phyloP scores from a whole-genome alignment of 2,113 vertebrate species.

The Grallaria varia region DNA sequence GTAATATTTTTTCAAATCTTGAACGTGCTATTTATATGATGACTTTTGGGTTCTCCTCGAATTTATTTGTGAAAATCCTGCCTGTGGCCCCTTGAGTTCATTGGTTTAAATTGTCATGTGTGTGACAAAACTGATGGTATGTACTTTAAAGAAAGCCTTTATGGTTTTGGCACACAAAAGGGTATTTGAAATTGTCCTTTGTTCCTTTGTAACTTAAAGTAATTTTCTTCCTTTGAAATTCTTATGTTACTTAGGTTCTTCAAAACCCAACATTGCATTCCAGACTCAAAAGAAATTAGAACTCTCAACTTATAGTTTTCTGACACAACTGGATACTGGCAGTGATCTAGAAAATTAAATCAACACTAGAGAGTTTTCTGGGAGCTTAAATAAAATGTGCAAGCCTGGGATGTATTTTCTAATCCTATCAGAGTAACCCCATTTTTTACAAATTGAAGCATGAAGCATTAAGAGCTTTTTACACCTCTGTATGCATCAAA shows the following conservation, averaged over 20 bases:
- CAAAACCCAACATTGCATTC: not conserved
- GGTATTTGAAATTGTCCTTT: not conserved
- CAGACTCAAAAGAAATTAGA: slow-evolving; percentile 12
- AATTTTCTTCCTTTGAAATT: not conserved
- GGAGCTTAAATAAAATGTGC: slow-evolving; percentile 4
- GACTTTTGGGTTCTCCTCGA: not conserved
- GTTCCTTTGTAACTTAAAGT: not conserved
- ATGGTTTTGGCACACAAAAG: not conserved
- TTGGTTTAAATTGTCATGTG: not conserved
- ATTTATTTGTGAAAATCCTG: not conserved
- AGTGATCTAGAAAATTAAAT: slow-evolving; percentile 50
- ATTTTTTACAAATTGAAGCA: not conserved
- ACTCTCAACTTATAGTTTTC: not conserved
- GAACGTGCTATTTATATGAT: not conserved
- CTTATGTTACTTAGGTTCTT: not conserved
- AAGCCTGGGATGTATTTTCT: slow-evolving; percentile 1
- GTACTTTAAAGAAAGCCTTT: not conserved
- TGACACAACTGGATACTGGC: slow-evolving; percentile 14
- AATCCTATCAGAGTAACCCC: slow-evolving; percentile 48
- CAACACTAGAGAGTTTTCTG: slow-evolving; percentile 8
- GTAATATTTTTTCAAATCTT: not conserved
- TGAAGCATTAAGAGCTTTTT: not conserved
- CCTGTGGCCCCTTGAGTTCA: not conserved
- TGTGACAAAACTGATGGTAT: not conserved
- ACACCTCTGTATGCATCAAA: not conserved